Percentiles rank a stretch among this genome's conserved stretches.
These are phyloP conservation scores for Hoplodrina ambigua DNA, from an alignment of 2,888 invertebrate species.

Conservation along the genomic window DNA sequence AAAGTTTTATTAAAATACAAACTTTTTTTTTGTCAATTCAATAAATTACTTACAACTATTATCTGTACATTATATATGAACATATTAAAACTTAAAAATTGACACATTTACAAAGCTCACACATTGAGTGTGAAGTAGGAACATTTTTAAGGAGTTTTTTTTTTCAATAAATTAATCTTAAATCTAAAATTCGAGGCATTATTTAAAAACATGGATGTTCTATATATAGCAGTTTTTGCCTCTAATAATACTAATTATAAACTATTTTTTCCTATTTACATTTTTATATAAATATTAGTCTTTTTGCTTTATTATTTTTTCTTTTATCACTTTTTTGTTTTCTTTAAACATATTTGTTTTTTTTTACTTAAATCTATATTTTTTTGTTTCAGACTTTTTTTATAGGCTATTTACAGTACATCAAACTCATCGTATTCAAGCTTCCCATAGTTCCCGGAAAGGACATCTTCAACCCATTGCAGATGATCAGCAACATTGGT, in stretches of 20 bases:
- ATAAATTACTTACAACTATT: conserved; percentile 40
- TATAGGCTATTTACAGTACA: not conserved
- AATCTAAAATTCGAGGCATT: not conserved
- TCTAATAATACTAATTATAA: too few relatives aligned
- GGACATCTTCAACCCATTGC: conserved; percentile 70
- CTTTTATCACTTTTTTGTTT: conserved; percentile 14
- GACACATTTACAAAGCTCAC: conserved; percentile 2
- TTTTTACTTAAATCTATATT: not conserved
- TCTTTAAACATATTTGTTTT: conserved; percentile 17
- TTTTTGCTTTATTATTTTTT: conserved; percentile 9
- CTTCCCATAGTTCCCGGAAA: conserved; percentile 47
- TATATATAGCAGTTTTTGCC: not conserved
- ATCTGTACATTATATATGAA: conserved; percentile 36
- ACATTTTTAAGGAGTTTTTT: conserved; percentile 6
- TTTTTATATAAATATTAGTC: not conserved
- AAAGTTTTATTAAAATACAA: conserved; percentile 30
- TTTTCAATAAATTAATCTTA: not conserved
- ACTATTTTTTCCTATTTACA: not conserved
- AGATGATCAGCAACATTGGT: conserved; percentile 73
- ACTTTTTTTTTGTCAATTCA: conserved; percentile 1
- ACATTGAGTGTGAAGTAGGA: conserved; percentile 29
- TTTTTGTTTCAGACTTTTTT: conserved; percentile 22
- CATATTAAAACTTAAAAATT: conserved; percentile 6
- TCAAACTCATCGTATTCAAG: conserved; percentile 42
- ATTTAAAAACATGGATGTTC: not conserved